phyloP scores from a whole-genome alignment of 2,797 vertebrate species.

The Chaetodon trifasciatus region DNA sequence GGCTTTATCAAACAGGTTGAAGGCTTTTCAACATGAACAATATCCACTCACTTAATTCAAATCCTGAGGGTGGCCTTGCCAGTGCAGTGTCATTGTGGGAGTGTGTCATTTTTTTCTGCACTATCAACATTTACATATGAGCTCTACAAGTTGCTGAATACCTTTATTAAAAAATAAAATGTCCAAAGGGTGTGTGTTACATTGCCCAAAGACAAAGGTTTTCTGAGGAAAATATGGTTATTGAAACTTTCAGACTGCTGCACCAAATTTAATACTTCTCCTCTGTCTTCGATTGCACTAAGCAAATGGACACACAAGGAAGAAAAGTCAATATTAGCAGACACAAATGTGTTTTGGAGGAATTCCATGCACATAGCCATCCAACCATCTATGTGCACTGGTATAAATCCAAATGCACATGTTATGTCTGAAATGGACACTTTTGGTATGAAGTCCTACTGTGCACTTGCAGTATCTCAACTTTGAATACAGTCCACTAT shows the following conservation, averaged over 20 bases:
- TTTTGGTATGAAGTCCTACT: not conserved
- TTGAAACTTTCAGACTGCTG: too few species aligned
- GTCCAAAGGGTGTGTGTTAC: not conserved
- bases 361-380: conserved; percentile 25
- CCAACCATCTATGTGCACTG: conserved; percentile 29
- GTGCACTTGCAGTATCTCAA: too few species aligned
- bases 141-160: not conserved
- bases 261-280: too few species aligned
- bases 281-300: too few species aligned
- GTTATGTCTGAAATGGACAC: not conserved
- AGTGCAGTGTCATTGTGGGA: not conserved
- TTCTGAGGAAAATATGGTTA: too few species aligned
- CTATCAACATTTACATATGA: not conserved
- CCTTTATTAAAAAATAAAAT: not conserved
- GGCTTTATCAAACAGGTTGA: not conserved
- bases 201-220: too few species aligned
- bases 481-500: too few species aligned
- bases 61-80: not conserved
- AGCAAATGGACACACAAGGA: not conserved
- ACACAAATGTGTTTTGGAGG: conserved; percentile 38
- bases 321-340: conserved; percentile 23
- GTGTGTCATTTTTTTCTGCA: not conserved
- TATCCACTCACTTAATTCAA: not conserved
- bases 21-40: not conserved
- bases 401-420: conserved; percentile 12